Conservation (phyloP, 1,140 invertebrate species). For the Ooceraea biroi region DNA sequence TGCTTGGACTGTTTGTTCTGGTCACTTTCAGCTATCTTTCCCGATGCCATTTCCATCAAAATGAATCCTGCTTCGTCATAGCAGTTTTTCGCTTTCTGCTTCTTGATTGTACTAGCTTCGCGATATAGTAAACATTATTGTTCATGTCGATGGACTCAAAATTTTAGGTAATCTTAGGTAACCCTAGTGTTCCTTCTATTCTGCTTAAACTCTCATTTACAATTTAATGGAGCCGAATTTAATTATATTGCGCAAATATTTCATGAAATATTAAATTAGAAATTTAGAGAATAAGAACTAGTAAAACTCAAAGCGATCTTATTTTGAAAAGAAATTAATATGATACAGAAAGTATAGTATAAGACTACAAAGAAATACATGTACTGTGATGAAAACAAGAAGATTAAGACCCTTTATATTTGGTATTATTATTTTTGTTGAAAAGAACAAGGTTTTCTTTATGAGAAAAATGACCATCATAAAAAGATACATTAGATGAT, state of each 20-base stretch:
- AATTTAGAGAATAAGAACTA: no score
- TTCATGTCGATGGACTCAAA: conserved; percentile 8
- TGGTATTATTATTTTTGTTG: background rate
- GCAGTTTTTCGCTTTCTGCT: no score
- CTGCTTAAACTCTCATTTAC: background rate
- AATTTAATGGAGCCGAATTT: background rate
- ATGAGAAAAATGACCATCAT: background rate
- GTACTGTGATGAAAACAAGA: background rate
- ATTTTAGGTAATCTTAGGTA: background rate
- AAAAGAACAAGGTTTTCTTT: background rate
- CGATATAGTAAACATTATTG: no score
- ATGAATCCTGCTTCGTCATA: no score
- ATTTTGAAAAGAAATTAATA: no score
- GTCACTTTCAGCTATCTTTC: no score
- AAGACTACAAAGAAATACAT: background rate
- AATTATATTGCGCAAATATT: background rate
- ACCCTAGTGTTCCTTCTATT: background rate
- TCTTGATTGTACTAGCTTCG: no score
- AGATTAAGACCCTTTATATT: background rate
- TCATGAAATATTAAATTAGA: background rate
- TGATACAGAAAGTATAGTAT: background rate
- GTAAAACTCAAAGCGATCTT: no score
- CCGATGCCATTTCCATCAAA: no score
- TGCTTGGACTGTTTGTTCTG: no score
- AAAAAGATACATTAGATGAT: conserved; percentile 10